Evolutionary conservation across 2,888 invertebrate species (phyloP).

Genomic region (Amblyjoppa proteus): DNA sequence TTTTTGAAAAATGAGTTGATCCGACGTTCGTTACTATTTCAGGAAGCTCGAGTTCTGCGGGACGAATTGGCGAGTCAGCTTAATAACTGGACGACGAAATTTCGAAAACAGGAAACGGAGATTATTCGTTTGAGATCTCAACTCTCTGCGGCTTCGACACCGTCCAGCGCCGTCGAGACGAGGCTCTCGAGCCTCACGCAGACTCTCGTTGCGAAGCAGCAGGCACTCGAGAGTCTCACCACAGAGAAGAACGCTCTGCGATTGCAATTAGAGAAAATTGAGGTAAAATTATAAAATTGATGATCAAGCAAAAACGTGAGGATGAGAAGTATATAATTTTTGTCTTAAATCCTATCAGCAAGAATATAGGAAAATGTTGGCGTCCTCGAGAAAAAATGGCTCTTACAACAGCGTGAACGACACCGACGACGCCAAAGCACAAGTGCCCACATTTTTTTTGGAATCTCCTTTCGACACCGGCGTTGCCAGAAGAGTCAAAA

Average conservation of each 20-base stretch:
- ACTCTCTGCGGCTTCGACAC: conserved; percentile 83
- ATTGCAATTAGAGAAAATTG: conserved; percentile 93
- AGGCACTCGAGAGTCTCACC: conserved; percentile 92
- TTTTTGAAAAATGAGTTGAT: background rate
- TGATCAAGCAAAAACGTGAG: background rate
- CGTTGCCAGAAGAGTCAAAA: conserved; percentile 91
- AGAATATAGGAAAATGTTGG: conserved; percentile 87
- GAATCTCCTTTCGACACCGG: conserved; percentile 92
- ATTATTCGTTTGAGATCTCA: conserved; percentile 87
- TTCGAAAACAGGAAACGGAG: conserved; percentile 87
- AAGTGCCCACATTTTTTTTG: conserved; percentile 90
- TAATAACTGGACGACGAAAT: conserved; percentile 84
- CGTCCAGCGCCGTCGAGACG: conserved; percentile 81
- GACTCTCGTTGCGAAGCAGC: conserved; percentile 94
- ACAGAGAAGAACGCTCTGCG: conserved; percentile 94
- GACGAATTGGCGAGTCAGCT: conserved; percentile 86
- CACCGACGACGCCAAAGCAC: conserved; percentile 89
- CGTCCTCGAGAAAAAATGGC: conserved; percentile 86
- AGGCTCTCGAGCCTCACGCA: conserved; percentile 88
- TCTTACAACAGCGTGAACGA: conserved; percentile 88
- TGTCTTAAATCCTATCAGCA: conserved; percentile 84
- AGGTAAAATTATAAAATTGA: conserved; percentile 85
- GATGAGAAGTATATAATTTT: conserved; percentile 10
- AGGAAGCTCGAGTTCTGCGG: conserved; percentile 87
- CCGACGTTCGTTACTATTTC: conserved; percentile 56